phyloP scores from a whole-genome alignment of 2,797 vertebrate species.

The Hypotaenidia philippensis region DNA sequence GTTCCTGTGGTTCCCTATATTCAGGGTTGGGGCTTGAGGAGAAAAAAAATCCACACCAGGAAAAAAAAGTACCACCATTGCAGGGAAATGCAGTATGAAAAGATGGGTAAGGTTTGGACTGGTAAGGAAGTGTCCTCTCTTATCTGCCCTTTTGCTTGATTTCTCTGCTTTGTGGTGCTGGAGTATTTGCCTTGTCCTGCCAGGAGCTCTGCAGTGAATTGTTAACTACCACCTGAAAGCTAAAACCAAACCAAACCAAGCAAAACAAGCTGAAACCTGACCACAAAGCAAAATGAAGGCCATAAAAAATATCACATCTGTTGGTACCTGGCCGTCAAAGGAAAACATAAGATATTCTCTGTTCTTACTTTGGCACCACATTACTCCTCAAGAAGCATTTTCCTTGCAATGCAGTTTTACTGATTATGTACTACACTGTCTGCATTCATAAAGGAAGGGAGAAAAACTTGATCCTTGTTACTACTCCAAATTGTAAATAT shows the following conservation, averaged over 20 bases:
- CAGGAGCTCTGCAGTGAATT: not conserved
- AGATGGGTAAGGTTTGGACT: not conserved
- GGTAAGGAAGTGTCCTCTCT: not conserved
- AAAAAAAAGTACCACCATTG: not conserved
- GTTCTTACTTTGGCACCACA: not conserved
- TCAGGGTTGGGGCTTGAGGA: not conserved
- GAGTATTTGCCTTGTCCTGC: not conserved
- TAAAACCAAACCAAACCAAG: not conserved
- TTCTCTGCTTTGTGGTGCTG: not conserved
- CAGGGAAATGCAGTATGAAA: not conserved
- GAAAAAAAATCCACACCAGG: not conserved
- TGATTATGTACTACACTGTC: not conserved
- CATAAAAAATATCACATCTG: not conserved
- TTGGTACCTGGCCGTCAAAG: not conserved
- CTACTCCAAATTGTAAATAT: not conserved
- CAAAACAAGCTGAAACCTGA: not conserved
- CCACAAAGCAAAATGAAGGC: not conserved
- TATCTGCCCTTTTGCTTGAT: not conserved
- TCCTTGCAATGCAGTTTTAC: not conserved
- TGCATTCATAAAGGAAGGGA: not conserved
- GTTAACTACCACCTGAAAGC: not conserved
- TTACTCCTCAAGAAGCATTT: not conserved
- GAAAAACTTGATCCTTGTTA: not conserved
- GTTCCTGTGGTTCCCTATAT: not conserved
- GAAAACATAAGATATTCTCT: not conserved